Base-by-base conservation (phyloP, 1,140 invertebrate genomes). In the Drosophila hydei region DNA sequence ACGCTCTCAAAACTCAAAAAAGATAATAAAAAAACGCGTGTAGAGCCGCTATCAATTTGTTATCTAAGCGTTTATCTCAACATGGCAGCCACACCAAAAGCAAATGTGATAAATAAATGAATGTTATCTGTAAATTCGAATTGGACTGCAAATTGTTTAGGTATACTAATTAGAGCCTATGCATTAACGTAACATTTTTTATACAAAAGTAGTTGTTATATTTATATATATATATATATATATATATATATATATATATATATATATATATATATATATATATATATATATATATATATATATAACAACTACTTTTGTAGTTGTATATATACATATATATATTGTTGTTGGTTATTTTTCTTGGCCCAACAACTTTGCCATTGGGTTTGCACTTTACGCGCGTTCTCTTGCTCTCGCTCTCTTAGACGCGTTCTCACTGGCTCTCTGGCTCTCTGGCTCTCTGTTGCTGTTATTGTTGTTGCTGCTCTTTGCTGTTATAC, bases 311-410 rank as follows among this genome's bases (percentile, higher is more conserved):
- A n/a, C n/a, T n/a, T n/a, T n/a, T n/a, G n/a, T n/a, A n/a, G n/a
- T n/a, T n/a, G n/a, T n/a, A n/a, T n/a, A 19, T 42, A 14, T 42
- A 7, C 14, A 7, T 42, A 7, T 42, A 45, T 23, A 36, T 42
- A 0, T 25, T 42, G 16, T 54, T 54, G 18, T 45, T 45, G 18
- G 25, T 16, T 23, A 51, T 33, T 14, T n/a, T 42, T 21, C 43
- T 55, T 56, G 30, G 16, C 23, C 54, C 62, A 65, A 56, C 47
- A 72, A 65, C 61, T 72, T 72, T 52, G 61, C 38, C 56, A 58
- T 60, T 70, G 67, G 40, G 51, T 69, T 30, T 48, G 14, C 38
- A 38, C 55, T 54, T 56, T 21, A 25, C 45, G n/a, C n/a, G 45
- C 21, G 14, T 36, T n/a, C 52, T 16, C 45, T 43, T 36, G 36